Evolutionary conservation across 1,140 invertebrate species (phyloP), one percentile per base, ranked within the genome.

Genomic region (Amyelois transitella): DNA sequence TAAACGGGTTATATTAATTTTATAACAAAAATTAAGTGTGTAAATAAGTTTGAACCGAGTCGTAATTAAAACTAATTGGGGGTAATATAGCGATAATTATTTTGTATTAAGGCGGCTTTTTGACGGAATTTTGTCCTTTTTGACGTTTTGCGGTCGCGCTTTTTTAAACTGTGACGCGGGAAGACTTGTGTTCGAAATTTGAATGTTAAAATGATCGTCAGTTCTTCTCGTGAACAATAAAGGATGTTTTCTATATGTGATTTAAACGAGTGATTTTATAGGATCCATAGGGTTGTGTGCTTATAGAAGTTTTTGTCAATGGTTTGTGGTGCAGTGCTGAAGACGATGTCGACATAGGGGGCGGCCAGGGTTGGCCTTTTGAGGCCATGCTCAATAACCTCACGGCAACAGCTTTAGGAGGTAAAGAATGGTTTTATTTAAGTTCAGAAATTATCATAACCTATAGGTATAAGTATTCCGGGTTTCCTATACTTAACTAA

Each of bases 21-120:
- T 86, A 88, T 88, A 86, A 85, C 82, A 88, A 88, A 88, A 88
- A 88, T 88, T 88, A 88, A 88, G 81, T 86, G 82, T 85, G 84
- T 78, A 88, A 88, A 88, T 86, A 88, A 88, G 80, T 83, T 79
- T 77, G 73, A 82, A 73, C 74, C 74, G 74, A 65, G 73, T 72
- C 63, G 72, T 85, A 88, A 88, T 88, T 83, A 82, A 81, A 82
- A 79, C 82, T 88, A 86, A 88, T 85, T 86, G 82, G 72, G 72
- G 77, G 65, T 85, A 88, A 88, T 79, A 75, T 62, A 71, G 66
- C 74, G 79, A 68, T 83, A 86, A 86, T 84, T 84, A 74, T 86
- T 83, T 84, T 77, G 76, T 78, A 84, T 84, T 77, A 79, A 79
- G 58, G 65, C 73, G 67, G 65, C 58, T 74, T 81, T 83, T 75